Base-by-base conservation (phyloP, 2,797 vertebrate species). In the Manis crassicaudata region DNA sequence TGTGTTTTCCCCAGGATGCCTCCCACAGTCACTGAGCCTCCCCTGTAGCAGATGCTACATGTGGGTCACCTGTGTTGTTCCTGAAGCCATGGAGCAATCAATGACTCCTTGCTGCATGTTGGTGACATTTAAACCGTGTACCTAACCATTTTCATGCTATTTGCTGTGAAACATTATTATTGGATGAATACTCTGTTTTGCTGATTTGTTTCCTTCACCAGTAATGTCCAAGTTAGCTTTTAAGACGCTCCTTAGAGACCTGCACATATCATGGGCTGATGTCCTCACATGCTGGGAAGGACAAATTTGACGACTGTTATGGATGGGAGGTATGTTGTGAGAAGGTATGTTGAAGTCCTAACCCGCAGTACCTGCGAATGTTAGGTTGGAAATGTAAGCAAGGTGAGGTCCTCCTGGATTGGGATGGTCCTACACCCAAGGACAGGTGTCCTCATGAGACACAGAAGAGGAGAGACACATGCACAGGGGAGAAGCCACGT, bases 261-360 rank as follows among this genome's bases (percentile, higher is more conserved):
- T 35, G 32, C 35, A 25, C 32, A 23, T 14, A 25, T 10, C 2
- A 46, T 25, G 12, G 14, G 52, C 50, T 20, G 0, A 23, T 21
- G 11, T 35, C 62, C 21, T 12, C 1, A 10, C 40, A 43, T 80
- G 6, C 18, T 2, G 8, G 27, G 25, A 79, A 79, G 54, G 37
- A 62, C 58, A 60, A 9, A 81, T 3, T 4, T 29, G 37, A 60
- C 56, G 21, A 20, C 73, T 3, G 8, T 60, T 29, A 60, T 11
- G 16, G 25, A 3, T 3, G 40, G 9, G 5, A 40, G 37, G 37
- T 40, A 40, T 3, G 3, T 3, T 18, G 23, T 5, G 2, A 79
- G 58, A 37, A 18, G 35, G 37, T 35, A 40, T 8, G 54, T 11
- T 37, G 21, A 40, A 7, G 18, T 18, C 37, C 56, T 1, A 43